These are phyloP conservation scores for Ecliptopera silaceata DNA, from an alignment of 2,888 invertebrate genomes.

Conservation along the genomic window DNA sequence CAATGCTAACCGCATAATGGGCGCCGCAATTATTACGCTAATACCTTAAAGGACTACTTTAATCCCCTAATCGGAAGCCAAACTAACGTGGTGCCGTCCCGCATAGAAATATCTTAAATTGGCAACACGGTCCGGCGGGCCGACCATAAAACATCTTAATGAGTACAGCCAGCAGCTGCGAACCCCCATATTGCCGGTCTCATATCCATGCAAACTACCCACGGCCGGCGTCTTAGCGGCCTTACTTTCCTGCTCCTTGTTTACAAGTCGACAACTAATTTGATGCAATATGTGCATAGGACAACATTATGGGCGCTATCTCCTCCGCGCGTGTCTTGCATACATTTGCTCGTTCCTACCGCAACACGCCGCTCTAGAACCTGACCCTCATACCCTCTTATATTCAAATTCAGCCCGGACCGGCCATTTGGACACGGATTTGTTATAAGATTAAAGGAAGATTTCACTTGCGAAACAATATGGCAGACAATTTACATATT, in stretches of 20 bases:
- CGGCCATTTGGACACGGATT: constrained; percentile 84
- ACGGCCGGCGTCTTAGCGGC: constrained; percentile 76
- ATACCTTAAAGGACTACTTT: constrained; percentile 80
- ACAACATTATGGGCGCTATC: constrained; percentile 80
- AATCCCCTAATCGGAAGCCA: constrained; percentile 82
- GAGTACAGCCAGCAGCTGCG: constrained; percentile 82
- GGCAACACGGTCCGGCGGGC: constrained; percentile 81
- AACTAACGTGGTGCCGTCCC: constrained; percentile 79
- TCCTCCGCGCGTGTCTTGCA: constrained; percentile 80
- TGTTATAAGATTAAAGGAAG: constrained; percentile 84
- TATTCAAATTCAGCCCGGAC: constrained; percentile 79
- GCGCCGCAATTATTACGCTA: constrained; percentile 78
- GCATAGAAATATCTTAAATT: constrained; percentile 84
- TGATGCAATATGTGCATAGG: constrained; percentile 84
- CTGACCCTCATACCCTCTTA: constrained; percentile 77
- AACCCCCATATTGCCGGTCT: constrained; percentile 80
- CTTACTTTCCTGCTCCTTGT: constrained; percentile 78
- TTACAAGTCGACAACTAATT: constrained; percentile 83
- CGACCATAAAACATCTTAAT: constrained; percentile 84
- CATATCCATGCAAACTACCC: constrained; percentile 84
- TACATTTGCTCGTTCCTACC: constrained; percentile 75
- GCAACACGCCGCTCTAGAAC: constrained; percentile 62
- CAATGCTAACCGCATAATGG: constrained; percentile 74
- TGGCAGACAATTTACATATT: constrained; percentile 83
- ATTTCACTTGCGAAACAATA: constrained; percentile 84